Conservation (phyloP, 1,140 invertebrate genomes). For the Eulimnadia texana region DNA sequence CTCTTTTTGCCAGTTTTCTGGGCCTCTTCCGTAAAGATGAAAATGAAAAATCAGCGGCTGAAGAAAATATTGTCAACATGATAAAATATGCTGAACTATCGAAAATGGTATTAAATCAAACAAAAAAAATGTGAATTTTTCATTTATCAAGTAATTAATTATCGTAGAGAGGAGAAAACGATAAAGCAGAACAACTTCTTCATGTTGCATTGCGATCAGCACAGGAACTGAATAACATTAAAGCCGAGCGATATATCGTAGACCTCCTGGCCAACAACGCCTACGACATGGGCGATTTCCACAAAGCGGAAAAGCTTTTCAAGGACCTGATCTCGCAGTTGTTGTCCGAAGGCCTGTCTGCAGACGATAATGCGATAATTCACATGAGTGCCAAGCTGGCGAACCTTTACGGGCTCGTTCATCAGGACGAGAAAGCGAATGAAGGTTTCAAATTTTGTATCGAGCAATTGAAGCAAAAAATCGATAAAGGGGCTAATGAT, state of each 20-base stretch:
- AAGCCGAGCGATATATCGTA: slow-evolving; percentile 71
- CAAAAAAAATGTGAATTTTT: no score
- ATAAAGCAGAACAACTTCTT: slow-evolving; percentile 68
- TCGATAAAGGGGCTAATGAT: slow-evolving; percentile 35
- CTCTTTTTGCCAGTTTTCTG: background rate
- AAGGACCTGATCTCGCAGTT: slow-evolving; percentile 58
- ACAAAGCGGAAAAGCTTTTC: slow-evolving; percentile 73
- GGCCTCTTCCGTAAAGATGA: background rate
- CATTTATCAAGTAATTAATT: background rate
- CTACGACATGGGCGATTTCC: slow-evolving; percentile 51
- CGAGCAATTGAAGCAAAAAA: slow-evolving; percentile 42
- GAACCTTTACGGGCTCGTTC: slow-evolving; percentile 37
- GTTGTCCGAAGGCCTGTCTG: slow-evolving; percentile 43
- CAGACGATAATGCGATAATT: slow-evolving; percentile 59
- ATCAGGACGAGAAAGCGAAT: slow-evolving; percentile 48
- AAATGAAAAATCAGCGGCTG: background rate
- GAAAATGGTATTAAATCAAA: slow-evolving; percentile 4
- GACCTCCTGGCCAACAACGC: slow-evolving; percentile 84
- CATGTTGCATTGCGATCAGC: slow-evolving; percentile 67
- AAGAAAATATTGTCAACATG: slow-evolving; percentile 1
- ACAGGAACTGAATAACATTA: slow-evolving; percentile 53
- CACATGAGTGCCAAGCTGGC: slow-evolving; percentile 51
- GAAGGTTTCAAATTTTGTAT: slow-evolving; percentile 62
- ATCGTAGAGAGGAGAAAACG: slow-evolving; percentile 48
- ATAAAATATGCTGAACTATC: slow-evolving; percentile 7